Conservation (phyloP, 1,140 invertebrate species). For the Muscidifurax raptorellus region DNA sequence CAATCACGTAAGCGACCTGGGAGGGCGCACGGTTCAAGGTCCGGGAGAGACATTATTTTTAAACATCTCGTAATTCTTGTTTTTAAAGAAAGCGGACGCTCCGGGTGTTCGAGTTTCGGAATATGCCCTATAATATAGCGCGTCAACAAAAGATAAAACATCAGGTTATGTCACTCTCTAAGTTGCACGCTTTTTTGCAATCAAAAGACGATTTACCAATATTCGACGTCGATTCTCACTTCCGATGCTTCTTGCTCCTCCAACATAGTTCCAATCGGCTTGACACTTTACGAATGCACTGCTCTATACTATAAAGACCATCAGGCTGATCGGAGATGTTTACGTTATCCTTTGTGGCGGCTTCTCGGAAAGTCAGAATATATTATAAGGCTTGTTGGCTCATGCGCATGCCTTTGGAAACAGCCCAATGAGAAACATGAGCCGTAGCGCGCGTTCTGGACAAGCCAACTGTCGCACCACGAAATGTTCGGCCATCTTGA, state of each 20-base stretch:
- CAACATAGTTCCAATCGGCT: neutral
- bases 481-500: neutral
- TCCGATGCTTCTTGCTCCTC: conserved; percentile 18
- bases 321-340: neutral
- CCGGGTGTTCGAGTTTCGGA: too few species aligned
- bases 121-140: too few species aligned
- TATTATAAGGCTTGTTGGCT: neutral
- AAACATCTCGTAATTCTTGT: too few species aligned
- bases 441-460: neutral
- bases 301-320: too few species aligned
- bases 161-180: neutral
- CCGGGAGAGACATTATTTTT: too few species aligned
- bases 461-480: neutral
- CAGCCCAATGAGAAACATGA: too few species aligned
- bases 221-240: conserved; percentile 73
- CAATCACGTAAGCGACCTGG: too few species aligned
- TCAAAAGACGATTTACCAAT: conserved; percentile 68
- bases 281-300: neutral
- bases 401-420: neutral
- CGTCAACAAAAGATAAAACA: neutral
- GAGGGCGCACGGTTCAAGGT: too few species aligned
- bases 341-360: neutral
- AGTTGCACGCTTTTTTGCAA: neutral
- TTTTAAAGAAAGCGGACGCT: too few species aligned
- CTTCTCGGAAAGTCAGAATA: too few species aligned